Evolutionary conservation across 2,888 invertebrate species (phyloP), one percentile per base, ranked within the genome.

Genomic region (Eupithecia pulchellata): DNA sequence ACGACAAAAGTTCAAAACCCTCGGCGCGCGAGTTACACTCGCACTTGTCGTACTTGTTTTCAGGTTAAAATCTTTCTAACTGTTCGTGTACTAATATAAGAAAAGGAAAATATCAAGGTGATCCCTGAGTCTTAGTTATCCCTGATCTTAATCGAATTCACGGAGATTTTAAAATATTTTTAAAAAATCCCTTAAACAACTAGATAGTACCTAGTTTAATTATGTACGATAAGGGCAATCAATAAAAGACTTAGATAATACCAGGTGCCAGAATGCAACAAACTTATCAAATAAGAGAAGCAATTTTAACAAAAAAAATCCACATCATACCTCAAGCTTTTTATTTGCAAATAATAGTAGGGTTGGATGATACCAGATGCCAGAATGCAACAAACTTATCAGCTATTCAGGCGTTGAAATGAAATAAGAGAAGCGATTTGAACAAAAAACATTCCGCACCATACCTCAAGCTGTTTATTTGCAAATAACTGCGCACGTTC

Each of bases 401-500:
- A 47, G 11, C 20, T 52, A 52, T 52, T 13, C 25, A 4, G n/a
- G 42, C 25, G 13, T 13, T 52, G 11, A 25, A 25, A 32, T 30
- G 17, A 60, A 60, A 30, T 58, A 27, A 30, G 8, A 20, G 11
- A 55, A 20, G 25, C 32, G 36, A 34, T 32, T 34, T 61, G 34
- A 20, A 20, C 25, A 32, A 61, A 36, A 14, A 29, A 29, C 61
- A 13, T 34, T 34, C 20, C 13, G 36, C 13, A 20, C 0, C 13
- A n/a, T 34, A 32, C 32, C 55, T 17, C 36, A 34, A 25, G 25
- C 27, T 20, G 36, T 57, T 57, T 25, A 30, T 55, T 61, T 61
- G 61, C 34, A 61, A 66, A 66, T 47, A 39, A 66, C 60, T 57
- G 60, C 20, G 20, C 25, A 60, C 60, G 42, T 57, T 58, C 5